These are phyloP conservation scores for Aricia agestis DNA, from an alignment of 1,140 invertebrate species.

Conservation along the genomic window DNA sequence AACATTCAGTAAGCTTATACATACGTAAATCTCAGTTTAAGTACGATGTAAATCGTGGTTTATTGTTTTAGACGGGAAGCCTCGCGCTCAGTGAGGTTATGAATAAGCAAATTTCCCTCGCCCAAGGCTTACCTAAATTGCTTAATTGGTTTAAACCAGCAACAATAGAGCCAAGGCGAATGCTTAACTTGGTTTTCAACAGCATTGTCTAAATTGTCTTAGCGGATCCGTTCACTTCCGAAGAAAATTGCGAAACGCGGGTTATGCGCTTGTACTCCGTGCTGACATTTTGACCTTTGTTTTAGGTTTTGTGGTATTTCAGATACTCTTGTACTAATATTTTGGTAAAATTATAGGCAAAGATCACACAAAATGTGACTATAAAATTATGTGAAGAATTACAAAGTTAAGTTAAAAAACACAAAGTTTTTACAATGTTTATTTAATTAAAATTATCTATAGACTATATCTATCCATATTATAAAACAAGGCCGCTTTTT, in stretches of 20 bases:
- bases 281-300: conserved; percentile 10
- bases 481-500: too few relatives aligned
- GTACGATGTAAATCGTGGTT: background rate
- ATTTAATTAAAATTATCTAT: too few relatives aligned
- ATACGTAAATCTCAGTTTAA: too few relatives aligned
- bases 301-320: conserved; percentile 3
- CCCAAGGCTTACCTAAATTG: conserved; percentile 61
- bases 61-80: background rate
- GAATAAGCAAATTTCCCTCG: conserved; percentile 42
- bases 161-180: conserved; percentile 62
- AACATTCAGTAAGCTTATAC: too few relatives aligned
- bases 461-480: too few relatives aligned
- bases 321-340: background rate
- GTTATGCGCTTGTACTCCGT: conserved; percentile 38
- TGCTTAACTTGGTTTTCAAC: conserved; percentile 48
- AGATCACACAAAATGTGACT: background rate
- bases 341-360: background rate
- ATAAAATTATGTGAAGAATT: background rate
- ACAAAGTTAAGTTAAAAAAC: too few relatives aligned
- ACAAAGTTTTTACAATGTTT: too few relatives aligned
- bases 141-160: conserved; percentile 53
- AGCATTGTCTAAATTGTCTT: conserved; percentile 47
- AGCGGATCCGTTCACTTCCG: conserved; percentile 55
- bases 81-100: background rate
- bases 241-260: conserved; percentile 40